phyloP scores from a whole-genome alignment of 92 coral and sea anemone genomes.

The Epizoanthus fatuus region DNA sequence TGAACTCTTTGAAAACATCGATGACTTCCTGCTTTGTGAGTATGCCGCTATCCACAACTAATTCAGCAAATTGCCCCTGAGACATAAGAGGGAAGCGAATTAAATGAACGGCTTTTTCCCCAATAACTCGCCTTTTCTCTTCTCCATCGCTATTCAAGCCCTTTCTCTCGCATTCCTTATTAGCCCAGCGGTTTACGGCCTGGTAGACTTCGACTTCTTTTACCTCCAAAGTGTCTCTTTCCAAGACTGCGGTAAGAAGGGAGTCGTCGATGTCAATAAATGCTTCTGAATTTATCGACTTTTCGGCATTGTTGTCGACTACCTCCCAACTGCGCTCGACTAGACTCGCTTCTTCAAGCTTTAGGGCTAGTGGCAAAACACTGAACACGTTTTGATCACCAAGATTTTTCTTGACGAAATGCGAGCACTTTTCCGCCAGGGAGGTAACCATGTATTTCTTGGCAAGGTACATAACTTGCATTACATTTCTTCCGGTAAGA shows the following conservation, averaged over 20 bases:
- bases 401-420: conserved; percentile 36
- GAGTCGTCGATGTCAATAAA: conserved; percentile 39
- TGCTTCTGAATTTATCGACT: conserved; percentile 42
- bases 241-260: conserved; percentile 29
- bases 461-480: conserved; percentile 51
- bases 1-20: conserved; percentile 59
- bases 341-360: conserved; percentile 33
- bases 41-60: conserved; percentile 65
- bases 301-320: conserved; percentile 36
- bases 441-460: conserved; percentile 51
- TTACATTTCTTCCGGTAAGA: conserved; percentile 46
- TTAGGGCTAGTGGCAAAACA: conserved; percentile 48
- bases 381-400: conserved; percentile 53
- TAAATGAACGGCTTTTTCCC: background rate
- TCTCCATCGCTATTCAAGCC: conserved; percentile 2
- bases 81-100: conserved; percentile 87
- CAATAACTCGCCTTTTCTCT: background rate
- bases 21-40: conserved; percentile 74
- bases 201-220: conserved; percentile 48
- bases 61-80: conserved; percentile 67
- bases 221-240: conserved; percentile 46
- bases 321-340: conserved; percentile 48
- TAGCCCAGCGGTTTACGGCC: conserved; percentile 53
- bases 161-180: conserved; percentile 25
- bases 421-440: conserved; percentile 43